Base-by-base conservation (phyloP, 1,140 invertebrate genomes). In the Frieseomelitta varia region DNA sequence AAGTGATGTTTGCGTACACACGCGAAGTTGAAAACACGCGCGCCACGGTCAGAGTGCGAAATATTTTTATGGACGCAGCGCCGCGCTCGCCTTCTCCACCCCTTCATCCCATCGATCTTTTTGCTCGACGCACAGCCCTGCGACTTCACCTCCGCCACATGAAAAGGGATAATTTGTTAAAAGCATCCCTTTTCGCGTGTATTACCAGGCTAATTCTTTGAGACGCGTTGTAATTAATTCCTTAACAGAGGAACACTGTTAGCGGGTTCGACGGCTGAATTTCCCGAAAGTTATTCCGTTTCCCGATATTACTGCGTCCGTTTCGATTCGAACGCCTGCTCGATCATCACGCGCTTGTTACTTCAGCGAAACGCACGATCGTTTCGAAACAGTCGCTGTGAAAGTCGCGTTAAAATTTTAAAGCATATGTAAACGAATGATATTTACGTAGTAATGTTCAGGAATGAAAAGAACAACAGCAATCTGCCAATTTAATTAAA, bases 91-190 rank as follows among this genome's bases (percentile, higher is more conserved):
- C 30, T 30, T 30, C 30, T 2, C 30, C 30, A 1, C 30, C 30
- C 30, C 30, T 2, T 2, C 30, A 1, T 2, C 30, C 30, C 21
- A n/a, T n/a, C n/a, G n/a, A n/a, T n/a, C 27, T 68, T 77, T 79
- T 39, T 19, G 19, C 61, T 34, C 17, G 76, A 30, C 21, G 15
- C 47, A 21, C 47, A 21, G 53, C 30, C 24, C 55, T 24, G 34
- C 24, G 27, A 75, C 27, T 34, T n/a, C 2, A 4, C 1, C 4
- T 24, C 21, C 10, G n/a, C 24, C 19, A 17, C 21, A 4, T 21
- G 55, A n/a, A 39, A 58, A n/a, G 73, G 15, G 15, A 77, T 61
- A n/a, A n/a, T 77, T 47, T 47, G n/a, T 77, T 77, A 27, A 77
- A 63, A 77, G 55, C 58, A 27, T 39, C 30, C 30, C 17, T 30